Base-by-base conservation (phyloP, 2,888 invertebrate species). In the Chorisops tibialis region DNA sequence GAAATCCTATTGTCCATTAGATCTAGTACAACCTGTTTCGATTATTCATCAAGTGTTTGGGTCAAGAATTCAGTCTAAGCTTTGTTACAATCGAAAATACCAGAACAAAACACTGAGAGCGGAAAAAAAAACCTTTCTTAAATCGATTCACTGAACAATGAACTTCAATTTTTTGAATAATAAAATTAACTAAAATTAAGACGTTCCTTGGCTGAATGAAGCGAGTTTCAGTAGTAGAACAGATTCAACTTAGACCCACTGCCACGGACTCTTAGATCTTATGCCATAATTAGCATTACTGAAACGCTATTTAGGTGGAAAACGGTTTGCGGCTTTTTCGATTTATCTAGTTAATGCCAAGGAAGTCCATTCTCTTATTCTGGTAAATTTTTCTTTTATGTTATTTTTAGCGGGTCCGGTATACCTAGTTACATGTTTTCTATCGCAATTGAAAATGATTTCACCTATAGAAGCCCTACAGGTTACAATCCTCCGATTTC, bases 281-380 rank as follows among this genome's bases (percentile, higher is more conserved):
- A n/a, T 30, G 37, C 24, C 6, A 48, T 50, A 50, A 50, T 50
- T 50, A 50, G 50, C 50, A 50, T 50, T 35, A 35, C 35, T 22
- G 24, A 21, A 37, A 30, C 11, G 50, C 50, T 30, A 50, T 50
- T 50, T 50, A 24, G 16, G 35, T 12, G 50, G 16, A n/a, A 50
- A 30, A 50, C 50, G 3, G 14, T 35, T 30, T 12, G 12, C 5
- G 11, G 50, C 16, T 50, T 50, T 35, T 50, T 50, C 35, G 4
- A 30, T n/a, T 50, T n/a, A n/a, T n/a, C n/a, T n/a, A n/a, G n/a
- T n/a, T 50, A 21, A 41, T n/a, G 16, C 16, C 30, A 50, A 11
- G 50, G 30, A 50, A 50, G 35, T 50, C 30, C 21, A 35, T 50
- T 50, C 50, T 50, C 50, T 37, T 50, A 16, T 50, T 50, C 35